Evolutionary conservation across 2,113 vertebrate species (phyloP).

Genomic region (Tetrax tetrax): DNA sequence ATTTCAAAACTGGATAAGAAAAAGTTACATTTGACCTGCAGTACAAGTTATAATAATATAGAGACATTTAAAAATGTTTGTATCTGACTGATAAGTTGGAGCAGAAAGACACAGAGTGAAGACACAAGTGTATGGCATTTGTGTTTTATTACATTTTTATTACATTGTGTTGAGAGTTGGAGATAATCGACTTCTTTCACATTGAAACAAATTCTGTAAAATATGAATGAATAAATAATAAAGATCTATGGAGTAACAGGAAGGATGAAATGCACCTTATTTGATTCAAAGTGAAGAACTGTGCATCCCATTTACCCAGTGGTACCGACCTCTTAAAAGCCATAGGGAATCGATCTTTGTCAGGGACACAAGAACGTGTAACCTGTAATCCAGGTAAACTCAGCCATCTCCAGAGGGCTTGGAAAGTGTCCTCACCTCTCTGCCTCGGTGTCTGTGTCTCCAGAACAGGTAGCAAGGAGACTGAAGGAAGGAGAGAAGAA

Average conservation of each 20-base stretch:
- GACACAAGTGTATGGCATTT: neutral
- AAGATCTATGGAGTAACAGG: neutral
- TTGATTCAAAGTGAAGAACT: neutral
- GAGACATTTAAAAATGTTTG: neutral
- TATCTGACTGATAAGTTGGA: neutral
- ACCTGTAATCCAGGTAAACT: neutral
- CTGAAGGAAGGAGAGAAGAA: neutral
- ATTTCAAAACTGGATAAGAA: slow-evolving; percentile 4
- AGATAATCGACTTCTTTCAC: neutral
- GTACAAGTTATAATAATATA: neutral
- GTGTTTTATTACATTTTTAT: neutral
- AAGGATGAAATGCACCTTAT: neutral
- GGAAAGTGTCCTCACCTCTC: neutral
- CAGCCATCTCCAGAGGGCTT: neutral
- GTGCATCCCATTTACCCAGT: neutral
- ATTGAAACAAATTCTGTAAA: neutral
- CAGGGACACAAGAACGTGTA: neutral
- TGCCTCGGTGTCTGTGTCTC: neutral
- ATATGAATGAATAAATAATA: neutral
- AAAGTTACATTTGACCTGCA: neutral
- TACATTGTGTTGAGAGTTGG: neutral
- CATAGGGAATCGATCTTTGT: neutral
- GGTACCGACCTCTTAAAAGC: neutral
- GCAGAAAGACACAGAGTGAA: neutral
- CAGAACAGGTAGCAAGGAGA: neutral